phyloP scores from a whole-genome alignment of 1,140 invertebrate genomes.

The Lanistes nyassanus region DNA sequence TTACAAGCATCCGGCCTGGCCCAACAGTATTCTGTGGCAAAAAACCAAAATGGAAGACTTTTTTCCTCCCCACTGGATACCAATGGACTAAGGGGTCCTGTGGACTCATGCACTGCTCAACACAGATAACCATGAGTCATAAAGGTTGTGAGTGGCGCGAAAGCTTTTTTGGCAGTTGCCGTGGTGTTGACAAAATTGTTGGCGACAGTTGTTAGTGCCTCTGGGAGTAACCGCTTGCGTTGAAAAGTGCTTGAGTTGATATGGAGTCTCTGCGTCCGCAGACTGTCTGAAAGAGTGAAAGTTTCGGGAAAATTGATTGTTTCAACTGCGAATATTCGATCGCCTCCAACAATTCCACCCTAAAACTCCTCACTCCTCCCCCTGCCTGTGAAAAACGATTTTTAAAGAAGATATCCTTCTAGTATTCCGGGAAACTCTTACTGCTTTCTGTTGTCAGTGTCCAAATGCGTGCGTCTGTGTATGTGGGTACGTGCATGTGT shows the following conservation, averaged over 20 bases:
- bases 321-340: too few species aligned
- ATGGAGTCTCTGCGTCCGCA: too few species aligned
- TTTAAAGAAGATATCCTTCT: background rate
- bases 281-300: background rate
- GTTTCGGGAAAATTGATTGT: background rate
- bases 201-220: too few species aligned
- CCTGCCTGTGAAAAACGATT: background rate
- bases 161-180: background rate
- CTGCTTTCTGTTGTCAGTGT: background rate
- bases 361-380: too few species aligned
- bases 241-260: too few species aligned
- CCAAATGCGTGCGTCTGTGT: background rate
- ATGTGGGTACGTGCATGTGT: slow-evolving; percentile 1
- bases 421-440: background rate
- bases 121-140: background rate
- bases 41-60: slow-evolving; percentile 39
- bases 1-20: slow-evolving; percentile 39
- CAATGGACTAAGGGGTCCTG: slow-evolving; percentile 38
- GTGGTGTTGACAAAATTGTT: too few species aligned
- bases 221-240: too few species aligned
- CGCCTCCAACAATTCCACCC: too few species aligned
- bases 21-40: slow-evolving; percentile 28
- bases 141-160: background rate
- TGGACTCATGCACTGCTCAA: background rate
- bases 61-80: slow-evolving; percentile 46